Evolutionary conservation across 2,888 invertebrate species (phyloP).

Genomic region (Plebejus melissa): DNA sequence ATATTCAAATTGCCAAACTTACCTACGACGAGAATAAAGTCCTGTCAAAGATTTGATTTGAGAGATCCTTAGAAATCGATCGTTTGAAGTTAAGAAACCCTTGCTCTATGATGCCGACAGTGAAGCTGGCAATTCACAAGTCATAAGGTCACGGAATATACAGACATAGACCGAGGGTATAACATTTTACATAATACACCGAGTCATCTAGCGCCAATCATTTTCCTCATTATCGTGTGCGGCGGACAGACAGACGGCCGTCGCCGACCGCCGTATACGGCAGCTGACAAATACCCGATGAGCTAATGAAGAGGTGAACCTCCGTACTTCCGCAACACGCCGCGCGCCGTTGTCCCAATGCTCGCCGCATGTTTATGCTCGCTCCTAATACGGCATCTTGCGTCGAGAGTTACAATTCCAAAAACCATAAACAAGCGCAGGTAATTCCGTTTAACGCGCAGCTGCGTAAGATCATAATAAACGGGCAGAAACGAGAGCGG

Average conservation of each 20-base stretch:
- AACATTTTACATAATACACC: neutral
- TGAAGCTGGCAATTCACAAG: neutral
- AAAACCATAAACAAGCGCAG: neutral
- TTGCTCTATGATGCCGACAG: neutral
- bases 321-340: neutral
- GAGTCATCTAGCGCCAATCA: neutral
- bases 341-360: neutral
- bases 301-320: constrained; percentile 10
- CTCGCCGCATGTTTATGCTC: neutral
- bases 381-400: neutral
- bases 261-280: neutral
- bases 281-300: neutral
- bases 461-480: neutral
- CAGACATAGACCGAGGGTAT: neutral
- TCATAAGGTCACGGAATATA: neutral
- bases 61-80: too few relatives aligned
- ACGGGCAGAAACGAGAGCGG: neutral
- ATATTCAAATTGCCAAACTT: too few relatives aligned
- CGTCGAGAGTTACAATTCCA: neutral
- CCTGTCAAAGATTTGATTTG: too few relatives aligned
- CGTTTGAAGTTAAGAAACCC: neutral
- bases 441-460: neutral
- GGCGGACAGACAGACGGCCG: neutral
- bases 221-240: constrained; percentile 8
- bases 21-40: too few relatives aligned